Evolutionary conservation across 2,113 vertebrate species (phyloP).

Genomic region (Cynopterus brachyotis): DNA sequence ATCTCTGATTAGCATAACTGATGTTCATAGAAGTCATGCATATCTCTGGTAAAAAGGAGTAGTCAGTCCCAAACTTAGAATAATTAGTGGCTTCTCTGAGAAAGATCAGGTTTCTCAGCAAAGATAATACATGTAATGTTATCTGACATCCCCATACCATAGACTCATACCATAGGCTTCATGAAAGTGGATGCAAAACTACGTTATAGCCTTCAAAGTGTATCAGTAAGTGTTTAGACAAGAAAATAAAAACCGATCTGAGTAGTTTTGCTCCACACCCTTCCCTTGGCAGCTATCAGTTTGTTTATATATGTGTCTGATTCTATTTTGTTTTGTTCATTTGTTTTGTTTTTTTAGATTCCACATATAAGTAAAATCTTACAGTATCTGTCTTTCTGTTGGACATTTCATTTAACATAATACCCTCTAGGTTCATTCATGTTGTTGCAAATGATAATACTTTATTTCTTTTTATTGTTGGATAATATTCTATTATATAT

Average conservation of each 20-base stretch:
- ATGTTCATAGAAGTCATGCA: neutral
- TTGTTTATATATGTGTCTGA: too few relatives aligned
- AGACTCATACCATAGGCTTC: neutral
- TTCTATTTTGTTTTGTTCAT: too few relatives aligned
- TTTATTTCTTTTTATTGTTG: too few relatives aligned
- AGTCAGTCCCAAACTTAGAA: neutral
- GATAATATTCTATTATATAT: too few relatives aligned
- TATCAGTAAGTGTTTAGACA: neutral
- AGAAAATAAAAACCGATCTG: neutral
- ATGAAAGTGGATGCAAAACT: neutral
- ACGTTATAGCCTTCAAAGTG: neutral
- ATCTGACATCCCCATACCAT: neutral
- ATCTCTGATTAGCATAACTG: neutral
- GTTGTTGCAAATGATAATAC: too few relatives aligned
- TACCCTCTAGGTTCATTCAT: too few relatives aligned
- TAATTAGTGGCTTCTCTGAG: neutral
- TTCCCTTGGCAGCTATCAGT: too few relatives aligned
- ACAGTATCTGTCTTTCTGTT: too few relatives aligned
- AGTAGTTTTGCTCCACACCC: neutral
- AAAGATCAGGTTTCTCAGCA: neutral
- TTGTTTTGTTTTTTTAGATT: too few relatives aligned
- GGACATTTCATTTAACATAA: too few relatives aligned
- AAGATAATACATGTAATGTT: neutral
- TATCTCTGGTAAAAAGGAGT: neutral
- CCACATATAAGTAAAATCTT: too few relatives aligned